A percentile compares a stretch with the other conserved stretches of the same genome.
phyloP scores from a whole-genome alignment of 2,113 vertebrate species.

The Cynocephalus volans region DNA sequence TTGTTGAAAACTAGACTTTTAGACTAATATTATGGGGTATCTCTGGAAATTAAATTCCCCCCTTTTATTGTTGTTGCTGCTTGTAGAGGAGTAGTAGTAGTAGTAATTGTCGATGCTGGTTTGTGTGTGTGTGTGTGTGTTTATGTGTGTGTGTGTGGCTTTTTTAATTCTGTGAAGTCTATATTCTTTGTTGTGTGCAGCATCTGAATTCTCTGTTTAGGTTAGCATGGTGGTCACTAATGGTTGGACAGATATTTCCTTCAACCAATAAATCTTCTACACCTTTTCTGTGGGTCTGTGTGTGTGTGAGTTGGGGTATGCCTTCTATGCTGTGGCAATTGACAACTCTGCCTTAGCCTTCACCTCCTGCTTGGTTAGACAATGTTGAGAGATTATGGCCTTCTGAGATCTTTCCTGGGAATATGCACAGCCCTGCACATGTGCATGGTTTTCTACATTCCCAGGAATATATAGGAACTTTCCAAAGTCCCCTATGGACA shows the following conservation, averaged over 20 bases:
- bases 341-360: not conserved
- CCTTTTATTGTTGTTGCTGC: not conserved
- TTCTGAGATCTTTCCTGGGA: not conserved
- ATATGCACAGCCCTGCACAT: not conserved
- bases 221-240: not conserved
- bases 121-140: not conserved
- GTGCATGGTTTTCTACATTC: not conserved
- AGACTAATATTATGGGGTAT: not conserved
- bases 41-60: not conserved
- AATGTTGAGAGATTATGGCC: not conserved
- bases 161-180: not conserved
- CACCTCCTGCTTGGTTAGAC: not conserved
- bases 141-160: not conserved
- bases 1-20: conserved; percentile 19
- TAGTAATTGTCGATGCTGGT: not conserved
- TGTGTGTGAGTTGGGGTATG: not conserved
- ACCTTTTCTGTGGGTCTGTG: not conserved
- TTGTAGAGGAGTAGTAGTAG: not conserved
- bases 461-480: not conserved
- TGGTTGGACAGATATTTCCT: not conserved
- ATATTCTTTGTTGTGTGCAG: not conserved
- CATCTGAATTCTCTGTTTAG: not conserved
- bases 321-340: not conserved
- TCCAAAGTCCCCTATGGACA: not conserved
- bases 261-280: not conserved